Conservation (phyloP, 23 tunicate genomes). For the Trididemnum nubilum region DNA sequence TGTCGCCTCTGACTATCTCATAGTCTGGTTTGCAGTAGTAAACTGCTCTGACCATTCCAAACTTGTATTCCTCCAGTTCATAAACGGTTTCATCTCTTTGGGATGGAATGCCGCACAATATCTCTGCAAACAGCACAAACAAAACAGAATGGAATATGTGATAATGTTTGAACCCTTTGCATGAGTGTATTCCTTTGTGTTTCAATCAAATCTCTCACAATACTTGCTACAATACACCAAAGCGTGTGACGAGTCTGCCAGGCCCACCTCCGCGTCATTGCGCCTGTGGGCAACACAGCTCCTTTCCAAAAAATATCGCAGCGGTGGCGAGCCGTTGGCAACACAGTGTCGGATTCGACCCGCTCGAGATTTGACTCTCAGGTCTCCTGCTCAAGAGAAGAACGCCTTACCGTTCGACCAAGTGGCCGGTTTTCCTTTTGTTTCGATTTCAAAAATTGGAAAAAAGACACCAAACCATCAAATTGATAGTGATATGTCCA, state of each 20-base stretch:
- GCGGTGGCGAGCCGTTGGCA: not conserved
- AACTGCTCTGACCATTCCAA: not conserved
- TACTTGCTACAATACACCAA: no score
- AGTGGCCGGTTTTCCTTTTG: no score
- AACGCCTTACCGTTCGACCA: no score
- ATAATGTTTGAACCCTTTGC: no score
- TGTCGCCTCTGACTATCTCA: constrained; percentile 27
- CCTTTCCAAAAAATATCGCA: not conserved
- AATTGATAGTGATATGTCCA: no score
- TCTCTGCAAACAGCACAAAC: not conserved
- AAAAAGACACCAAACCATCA: no score
- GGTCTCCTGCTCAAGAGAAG: not conserved
- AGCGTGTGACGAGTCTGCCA: no score
- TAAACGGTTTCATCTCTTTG: constrained; percentile 32
- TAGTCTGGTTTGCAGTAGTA: constrained; percentile 45
- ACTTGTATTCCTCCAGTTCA: not conserved
- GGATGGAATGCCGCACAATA: constrained; percentile 11
- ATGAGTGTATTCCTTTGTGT: no score
- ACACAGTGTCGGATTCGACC: not conserved
- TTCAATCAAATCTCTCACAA: no score
- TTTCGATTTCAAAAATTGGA: no score
- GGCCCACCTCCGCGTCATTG: no score
- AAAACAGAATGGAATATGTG: no score
- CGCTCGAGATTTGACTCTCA: not conserved
- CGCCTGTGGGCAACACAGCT: not conserved